Evolutionary conservation across 1,140 invertebrate genomes (phyloP).

Genomic region (Conopomorpha cramerella): DNA sequence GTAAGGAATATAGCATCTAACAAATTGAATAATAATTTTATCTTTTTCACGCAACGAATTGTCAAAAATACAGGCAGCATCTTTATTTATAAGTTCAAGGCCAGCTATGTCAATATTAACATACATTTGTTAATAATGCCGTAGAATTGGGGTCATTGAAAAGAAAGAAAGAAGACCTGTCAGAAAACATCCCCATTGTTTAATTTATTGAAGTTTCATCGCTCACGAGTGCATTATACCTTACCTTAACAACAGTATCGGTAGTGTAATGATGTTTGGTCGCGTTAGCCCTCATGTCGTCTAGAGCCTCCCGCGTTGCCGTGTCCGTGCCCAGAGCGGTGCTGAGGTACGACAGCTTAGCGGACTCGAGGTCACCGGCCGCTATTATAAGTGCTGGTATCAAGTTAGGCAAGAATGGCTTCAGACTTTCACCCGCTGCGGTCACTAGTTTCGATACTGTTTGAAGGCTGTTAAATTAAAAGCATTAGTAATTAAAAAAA

Average conservation of each 20-base stretch:
- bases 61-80: no score
- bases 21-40: no score
- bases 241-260: conserved; percentile 83
- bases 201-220: no score
- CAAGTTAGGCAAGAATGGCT: conserved; percentile 78
- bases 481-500: conserved; percentile 1
- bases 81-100: no score
- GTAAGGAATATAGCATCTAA: no score
- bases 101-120: no score
- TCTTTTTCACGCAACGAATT: no score
- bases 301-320: conserved; percentile 73
- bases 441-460: conserved; percentile 84
- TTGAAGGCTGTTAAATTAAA: conserved; percentile 66
- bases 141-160: no score
- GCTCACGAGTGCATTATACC: no score
- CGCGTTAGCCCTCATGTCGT: conserved; percentile 74
- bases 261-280: conserved; percentile 85
- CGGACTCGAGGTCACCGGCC: conserved; percentile 82
- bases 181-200: no score
- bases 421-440: conserved; percentile 75
- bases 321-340: conserved; percentile 69
- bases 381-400: conserved; percentile 84
- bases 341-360: conserved; percentile 79
- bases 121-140: no score
- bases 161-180: no score